phyloP scores from a whole-genome alignment of 2,113 vertebrate species.

The Casuarius casuarius region DNA sequence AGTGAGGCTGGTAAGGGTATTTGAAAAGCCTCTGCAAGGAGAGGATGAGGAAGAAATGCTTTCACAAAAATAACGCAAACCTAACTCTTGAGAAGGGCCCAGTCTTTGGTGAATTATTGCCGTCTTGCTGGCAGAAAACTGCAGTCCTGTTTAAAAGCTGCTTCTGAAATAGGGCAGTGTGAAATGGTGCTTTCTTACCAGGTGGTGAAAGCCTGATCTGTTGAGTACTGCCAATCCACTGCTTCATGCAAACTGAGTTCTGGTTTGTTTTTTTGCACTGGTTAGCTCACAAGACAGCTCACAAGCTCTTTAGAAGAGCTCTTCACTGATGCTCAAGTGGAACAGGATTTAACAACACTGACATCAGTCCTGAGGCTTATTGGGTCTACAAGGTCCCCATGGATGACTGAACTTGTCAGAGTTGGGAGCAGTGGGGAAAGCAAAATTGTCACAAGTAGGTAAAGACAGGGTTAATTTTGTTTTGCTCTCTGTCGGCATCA shows the following conservation, averaged over 20 bases:
- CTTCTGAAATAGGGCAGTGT: neutral
- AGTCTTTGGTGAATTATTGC: neutral
- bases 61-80: neutral
- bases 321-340: rapidly evolving
- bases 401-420: neutral
- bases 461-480: neutral
- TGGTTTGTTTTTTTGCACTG: neutral
- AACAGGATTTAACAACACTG: no score
- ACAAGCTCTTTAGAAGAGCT: neutral
- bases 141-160: no score
- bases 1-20: neutral
- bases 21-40: neutral
- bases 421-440: neutral
- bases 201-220: rapidly evolving
- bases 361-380: rapidly evolving
- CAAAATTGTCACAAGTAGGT: neutral
- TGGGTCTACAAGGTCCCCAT: neutral
- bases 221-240: rapidly evolving
- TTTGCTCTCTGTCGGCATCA: neutral
- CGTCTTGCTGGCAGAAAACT: neutral
- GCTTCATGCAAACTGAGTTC: neutral
- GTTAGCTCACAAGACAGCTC: rapidly evolving
- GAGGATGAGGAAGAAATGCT: neutral
- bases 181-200: rapidly evolving
- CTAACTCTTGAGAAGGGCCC: neutral